Evolutionary conservation across 2,113 vertebrate genomes (phyloP).

Genomic region (Etheostoma cragini): DNA sequence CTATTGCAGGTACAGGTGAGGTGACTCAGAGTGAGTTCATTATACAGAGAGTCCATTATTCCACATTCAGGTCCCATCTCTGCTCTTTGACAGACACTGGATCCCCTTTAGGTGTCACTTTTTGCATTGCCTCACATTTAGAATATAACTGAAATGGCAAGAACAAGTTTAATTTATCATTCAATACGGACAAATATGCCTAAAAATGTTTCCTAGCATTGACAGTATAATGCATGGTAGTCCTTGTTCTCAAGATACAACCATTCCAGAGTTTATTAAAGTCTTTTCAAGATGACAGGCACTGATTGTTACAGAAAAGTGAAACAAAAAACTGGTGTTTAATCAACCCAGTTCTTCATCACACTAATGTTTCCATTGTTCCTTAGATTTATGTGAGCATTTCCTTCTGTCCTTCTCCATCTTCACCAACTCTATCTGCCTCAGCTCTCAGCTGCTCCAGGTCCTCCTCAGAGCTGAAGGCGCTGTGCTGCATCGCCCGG

Average conservation of each 20-base stretch:
- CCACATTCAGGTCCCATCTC: not conserved
- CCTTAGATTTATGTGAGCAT: constrained; percentile 11
- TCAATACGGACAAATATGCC: not conserved
- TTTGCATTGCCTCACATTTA: not conserved
- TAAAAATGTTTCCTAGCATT: constrained; percentile 25
- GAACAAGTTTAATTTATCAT: not conserved
- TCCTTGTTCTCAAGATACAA: constrained; percentile 28
- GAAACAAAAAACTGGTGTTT: not conserved
- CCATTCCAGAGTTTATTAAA: constrained; percentile 11
- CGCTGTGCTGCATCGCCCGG: constrained; percentile 38
- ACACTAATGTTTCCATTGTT: not conserved
- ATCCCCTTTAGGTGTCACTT: not conserved
- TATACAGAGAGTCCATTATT: constrained; percentile 6
- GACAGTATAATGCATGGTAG: constrained; percentile 20
- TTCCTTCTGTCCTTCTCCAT: constrained; percentile 27
- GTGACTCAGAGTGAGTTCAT: constrained; percentile 1
- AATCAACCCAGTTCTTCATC: not conserved
- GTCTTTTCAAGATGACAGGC: constrained; percentile 20
- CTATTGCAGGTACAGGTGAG: constrained; percentile 13
- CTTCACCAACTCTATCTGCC: not conserved
- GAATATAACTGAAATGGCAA: constrained; percentile 17
- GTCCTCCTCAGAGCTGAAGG: constrained; percentile 79
- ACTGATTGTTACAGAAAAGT: constrained; percentile 20
- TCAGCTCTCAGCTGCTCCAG: constrained; percentile 40
- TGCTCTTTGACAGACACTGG: not conserved